These are phyloP conservation scores for Apamea monoglypha DNA, from an alignment of 2,888 invertebrate species.

Conservation along the genomic window DNA sequence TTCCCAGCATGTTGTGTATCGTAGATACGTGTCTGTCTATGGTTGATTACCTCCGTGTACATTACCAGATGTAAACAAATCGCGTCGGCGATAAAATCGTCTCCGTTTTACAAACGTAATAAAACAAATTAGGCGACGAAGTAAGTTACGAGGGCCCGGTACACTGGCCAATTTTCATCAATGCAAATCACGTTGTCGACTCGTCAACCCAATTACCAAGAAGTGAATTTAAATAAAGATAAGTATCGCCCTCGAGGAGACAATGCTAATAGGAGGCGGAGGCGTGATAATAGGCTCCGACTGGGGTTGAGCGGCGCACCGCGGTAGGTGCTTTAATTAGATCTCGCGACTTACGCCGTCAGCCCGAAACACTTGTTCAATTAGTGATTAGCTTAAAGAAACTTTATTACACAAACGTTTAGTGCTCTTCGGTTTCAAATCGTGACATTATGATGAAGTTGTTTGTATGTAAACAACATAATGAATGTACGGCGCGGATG, in stretches of 20 bases:
- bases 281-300: conserved; percentile 89
- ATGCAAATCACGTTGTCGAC: conserved; percentile 91
- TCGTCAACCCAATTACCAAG: conserved; percentile 91
- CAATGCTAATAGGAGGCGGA: conserved; percentile 90
- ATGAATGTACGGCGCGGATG: neutral
- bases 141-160: conserved; percentile 82
- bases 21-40: conserved; percentile 20
- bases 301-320: conserved; percentile 80
- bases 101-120: conserved; percentile 83
- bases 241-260: conserved; percentile 90
- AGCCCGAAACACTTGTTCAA: conserved; percentile 89
- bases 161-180: conserved; percentile 89
- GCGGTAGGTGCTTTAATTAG: conserved; percentile 89
- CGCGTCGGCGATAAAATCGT: conserved; percentile 71
- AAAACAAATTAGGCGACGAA: conserved; percentile 85
- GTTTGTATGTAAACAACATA: conserved; percentile 36
- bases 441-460: conserved; percentile 20
- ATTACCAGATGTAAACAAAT: conserved; percentile 63
- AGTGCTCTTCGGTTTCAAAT: conserved; percentile 27
- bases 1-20: neutral
- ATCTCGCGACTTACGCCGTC: conserved; percentile 87
- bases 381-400: conserved; percentile 87
- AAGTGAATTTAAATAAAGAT: conserved; percentile 91
- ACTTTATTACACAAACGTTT: conserved; percentile 80
- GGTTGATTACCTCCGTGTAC: conserved; percentile 45